Percentiles rank a stretch among this genome's conserved stretches.
phyloP scores from a whole-genome alignment of 2,113 vertebrate genomes.

The Numenius arquata region DNA sequence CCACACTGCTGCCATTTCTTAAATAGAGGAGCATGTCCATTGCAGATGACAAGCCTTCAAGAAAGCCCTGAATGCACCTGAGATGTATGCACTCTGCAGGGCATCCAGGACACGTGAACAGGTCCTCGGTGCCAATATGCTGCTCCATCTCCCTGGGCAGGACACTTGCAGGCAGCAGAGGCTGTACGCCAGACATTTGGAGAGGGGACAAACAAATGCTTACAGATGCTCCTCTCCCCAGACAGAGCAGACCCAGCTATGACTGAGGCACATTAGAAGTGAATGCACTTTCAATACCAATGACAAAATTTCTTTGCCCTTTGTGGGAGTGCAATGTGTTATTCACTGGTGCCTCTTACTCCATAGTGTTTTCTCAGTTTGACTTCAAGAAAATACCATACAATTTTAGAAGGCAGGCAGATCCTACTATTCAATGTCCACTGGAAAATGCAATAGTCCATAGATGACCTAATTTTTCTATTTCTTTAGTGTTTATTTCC shows the following conservation, averaged over 20 bases:
- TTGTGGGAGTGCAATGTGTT: not conserved
- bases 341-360: not conserved
- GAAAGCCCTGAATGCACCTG: not conserved
- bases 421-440: not conserved
- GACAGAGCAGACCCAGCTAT: not conserved
- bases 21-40: not conserved
- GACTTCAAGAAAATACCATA: not conserved
- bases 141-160: not conserved
- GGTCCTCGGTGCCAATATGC: not conserved
- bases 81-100: accelerated
- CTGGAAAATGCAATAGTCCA: not conserved
- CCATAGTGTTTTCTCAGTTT: not conserved
- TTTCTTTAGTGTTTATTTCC: not conserved
- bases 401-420: not conserved
- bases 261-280: not conserved
- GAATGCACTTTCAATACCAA: not conserved
- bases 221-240: not conserved
- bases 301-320: not conserved
- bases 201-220: not conserved
- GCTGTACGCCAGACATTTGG: not conserved
- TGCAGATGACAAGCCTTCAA: not conserved
- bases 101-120: too few species aligned
- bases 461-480: not conserved
- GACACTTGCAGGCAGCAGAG: not conserved
- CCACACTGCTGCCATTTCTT: not conserved